Conservation (phyloP, 1,140 invertebrate species). For the Ladona fulva region DNA sequence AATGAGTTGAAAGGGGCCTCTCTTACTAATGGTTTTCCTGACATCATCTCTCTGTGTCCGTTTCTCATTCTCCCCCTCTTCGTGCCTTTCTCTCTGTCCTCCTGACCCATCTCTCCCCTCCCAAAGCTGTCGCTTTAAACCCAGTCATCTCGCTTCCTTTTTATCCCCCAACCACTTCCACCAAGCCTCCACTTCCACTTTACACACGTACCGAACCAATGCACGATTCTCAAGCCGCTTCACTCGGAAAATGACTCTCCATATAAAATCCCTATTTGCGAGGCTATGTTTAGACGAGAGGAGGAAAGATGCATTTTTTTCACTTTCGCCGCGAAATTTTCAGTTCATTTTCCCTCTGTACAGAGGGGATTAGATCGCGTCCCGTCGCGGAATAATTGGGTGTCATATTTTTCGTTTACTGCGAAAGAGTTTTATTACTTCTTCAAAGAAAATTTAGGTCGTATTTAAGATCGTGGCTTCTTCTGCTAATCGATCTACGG, state of each 20-base stretch:
- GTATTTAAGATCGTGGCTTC: no score
- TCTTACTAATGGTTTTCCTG: background rate
- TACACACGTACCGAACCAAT: background rate
- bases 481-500: no score
- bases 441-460: no score
- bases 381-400: no score
- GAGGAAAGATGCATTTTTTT: background rate
- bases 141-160: background rate
- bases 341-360: no score
- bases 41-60: background rate
- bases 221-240: background rate
- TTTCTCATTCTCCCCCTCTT: background rate
- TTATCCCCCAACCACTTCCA: background rate
- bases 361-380: no score
- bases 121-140: background rate
- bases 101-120: background rate
- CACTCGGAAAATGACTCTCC: background rate
- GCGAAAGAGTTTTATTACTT: no score
- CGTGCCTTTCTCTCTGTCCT: background rate
- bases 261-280: background rate
- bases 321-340: no score
- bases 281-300: background rate
- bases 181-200: background rate
- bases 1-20: background rate
- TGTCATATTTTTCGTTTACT: no score